A percentile compares a stretch with the other conserved stretches of the same genome.
phyloP scores from a whole-genome alignment of 2,797 vertebrate genomes.

The Macropus fuliginosus region DNA sequence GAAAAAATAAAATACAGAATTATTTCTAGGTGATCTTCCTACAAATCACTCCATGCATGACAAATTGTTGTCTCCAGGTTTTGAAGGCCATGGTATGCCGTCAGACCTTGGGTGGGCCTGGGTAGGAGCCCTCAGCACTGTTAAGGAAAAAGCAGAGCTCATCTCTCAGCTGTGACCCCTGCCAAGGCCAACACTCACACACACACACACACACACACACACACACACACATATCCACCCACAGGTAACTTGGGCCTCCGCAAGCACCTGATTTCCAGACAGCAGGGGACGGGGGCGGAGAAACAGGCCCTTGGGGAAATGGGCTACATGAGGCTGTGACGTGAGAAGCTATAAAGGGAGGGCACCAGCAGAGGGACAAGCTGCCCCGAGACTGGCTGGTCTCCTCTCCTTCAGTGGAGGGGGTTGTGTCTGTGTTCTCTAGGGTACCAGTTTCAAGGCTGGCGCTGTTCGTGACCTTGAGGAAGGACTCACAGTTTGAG shows the following conservation, averaged over 20 bases:
- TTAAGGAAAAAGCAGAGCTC: not conserved
- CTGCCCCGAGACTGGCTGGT: not conserved
- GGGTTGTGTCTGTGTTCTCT: not conserved
- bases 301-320: slow-evolving; percentile 2
- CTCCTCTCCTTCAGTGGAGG: not conserved
- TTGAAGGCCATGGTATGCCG: not conserved
- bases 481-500: not conserved
- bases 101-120: not conserved
- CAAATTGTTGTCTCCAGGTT: not conserved
- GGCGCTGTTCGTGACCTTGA: not conserved
- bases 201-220: too few species aligned
- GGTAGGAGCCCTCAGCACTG: too few species aligned
- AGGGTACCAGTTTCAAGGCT: not conserved
- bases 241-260: not conserved
- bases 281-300: slow-evolving; percentile 1
- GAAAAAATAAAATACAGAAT: not conserved
- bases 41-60: not conserved
- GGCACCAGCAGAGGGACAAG: not conserved
- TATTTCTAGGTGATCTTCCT: not conserved
- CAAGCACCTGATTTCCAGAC: not conserved
- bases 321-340: not conserved
- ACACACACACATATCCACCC: not conserved
- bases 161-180: not conserved
- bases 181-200: not conserved
- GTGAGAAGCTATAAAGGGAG: not conserved